Conservation (phyloP, 2,113 vertebrate genomes). For the Orientallactaga bullata region DNA sequence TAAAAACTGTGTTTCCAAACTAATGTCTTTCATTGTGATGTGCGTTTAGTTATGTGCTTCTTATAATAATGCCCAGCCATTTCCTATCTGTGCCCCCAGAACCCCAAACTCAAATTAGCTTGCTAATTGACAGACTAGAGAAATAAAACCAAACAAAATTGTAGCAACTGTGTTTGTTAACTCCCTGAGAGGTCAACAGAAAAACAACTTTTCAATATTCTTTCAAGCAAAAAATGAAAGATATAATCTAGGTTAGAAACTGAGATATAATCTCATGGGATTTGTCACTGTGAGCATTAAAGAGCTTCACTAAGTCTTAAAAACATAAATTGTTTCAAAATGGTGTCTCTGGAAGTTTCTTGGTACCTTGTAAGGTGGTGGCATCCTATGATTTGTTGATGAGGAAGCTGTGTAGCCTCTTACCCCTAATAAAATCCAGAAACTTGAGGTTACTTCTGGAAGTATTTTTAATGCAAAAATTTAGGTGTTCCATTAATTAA, state of each 20-base stretch:
- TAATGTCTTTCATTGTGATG: not conserved
- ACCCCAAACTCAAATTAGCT: not conserved
- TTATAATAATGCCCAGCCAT: not conserved
- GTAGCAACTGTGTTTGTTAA: not conserved
- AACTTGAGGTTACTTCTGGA: not conserved
- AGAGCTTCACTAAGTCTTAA: not conserved
- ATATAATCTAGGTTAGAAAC: not conserved
- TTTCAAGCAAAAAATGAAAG: conserved; percentile 15
- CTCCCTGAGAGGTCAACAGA: not conserved
- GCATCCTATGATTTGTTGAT: not conserved
- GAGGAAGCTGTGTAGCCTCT: not conserved
- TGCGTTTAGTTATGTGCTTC: not conserved
- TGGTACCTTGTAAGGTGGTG: not conserved
- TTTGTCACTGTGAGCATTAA: not conserved
- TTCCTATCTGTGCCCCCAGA: not conserved
- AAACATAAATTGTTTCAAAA: not conserved
- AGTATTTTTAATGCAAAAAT: not conserved
- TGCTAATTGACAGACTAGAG: not conserved
- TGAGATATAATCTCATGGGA: not conserved
- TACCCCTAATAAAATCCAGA: not conserved
- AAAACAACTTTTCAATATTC: not conserved
- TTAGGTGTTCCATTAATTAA: conserved; percentile 25
- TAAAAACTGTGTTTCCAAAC: not conserved
- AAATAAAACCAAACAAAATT: not conserved
- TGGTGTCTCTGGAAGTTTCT: not conserved